Evolutionary conservation across 2,113 vertebrate genomes (phyloP), one percentile per base, ranked within the genome.

Genomic region (Cnemophilus loriae): DNA sequence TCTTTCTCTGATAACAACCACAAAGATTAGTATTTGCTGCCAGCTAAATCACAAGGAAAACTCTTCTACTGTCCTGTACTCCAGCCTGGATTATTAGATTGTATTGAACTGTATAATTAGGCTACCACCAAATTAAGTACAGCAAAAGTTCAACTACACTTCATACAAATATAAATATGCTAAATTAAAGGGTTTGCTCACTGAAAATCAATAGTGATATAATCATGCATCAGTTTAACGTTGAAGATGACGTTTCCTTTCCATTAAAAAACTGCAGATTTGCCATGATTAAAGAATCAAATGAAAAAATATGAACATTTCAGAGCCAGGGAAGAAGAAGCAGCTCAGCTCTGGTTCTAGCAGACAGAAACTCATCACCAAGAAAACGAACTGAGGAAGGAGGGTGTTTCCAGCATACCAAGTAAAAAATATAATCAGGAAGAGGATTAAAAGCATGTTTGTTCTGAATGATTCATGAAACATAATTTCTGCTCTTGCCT

Each of bases 381-480:
- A 56, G 57, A 95, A 96, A 87, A 87, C 79, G 47, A 95, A 74
- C 56, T 61, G 61, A 87, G 53, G 69, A 92, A 93, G n/a, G 63
- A 87, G 82, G 70, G 57, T 87, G 94, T 84, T 91, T 87, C 71
- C 77, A 93, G 93, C 80, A 78, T 75, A 91, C 76, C 81, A 95
- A 83, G 74, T 47, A 70, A 87, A 82, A 88, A 90, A 73, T 79
- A 89, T 85, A 95, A 96, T 95, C 92, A 95, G 93, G 93, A 80
- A 96, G 68, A 30, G 80, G 74, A 96, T 91, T 89, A 95, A 78
- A 96, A 91, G n/a, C 49, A 49, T 67, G 65, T 84, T 93, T 79
- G 55, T 70, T 96, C 73, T 97, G 84, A 97, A 95, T 97, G 88
- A 96, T 95, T 96, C 93, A 97, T 96, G 93, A 93, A 95, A 81